phyloP scores from a whole-genome alignment of 2,888 invertebrate species.

The Galerucella pusilla region DNA sequence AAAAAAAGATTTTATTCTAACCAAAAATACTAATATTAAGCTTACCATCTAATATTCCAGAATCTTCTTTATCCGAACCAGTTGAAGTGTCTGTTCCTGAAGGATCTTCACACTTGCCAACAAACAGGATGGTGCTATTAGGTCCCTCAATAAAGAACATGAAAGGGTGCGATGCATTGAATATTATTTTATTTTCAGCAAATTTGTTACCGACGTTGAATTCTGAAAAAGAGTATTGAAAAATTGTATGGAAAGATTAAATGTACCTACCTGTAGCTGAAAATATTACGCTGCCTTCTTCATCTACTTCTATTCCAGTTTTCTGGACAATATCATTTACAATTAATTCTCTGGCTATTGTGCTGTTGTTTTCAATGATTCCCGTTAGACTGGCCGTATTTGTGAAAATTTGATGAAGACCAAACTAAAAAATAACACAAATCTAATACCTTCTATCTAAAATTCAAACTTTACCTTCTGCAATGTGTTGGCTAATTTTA shows the following conservation, averaged over 20 bases:
- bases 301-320: conserved; percentile 81
- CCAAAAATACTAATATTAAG: no score
- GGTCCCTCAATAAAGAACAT: conserved; percentile 83
- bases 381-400: conserved; percentile 77
- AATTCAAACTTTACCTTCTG: conserved; percentile 67
- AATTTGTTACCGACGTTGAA: conserved; percentile 79
- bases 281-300: conserved; percentile 78
- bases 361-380: conserved; percentile 70
- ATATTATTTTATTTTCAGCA: conserved; percentile 70
- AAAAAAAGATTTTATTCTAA: no score
- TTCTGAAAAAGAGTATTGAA: conserved; percentile 63
- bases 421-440: conserved; percentile 68
- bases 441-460: background rate
- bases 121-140: conserved; percentile 78
- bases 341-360: conserved; percentile 62
- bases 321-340: conserved; percentile 81
- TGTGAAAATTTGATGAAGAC: conserved; percentile 78
- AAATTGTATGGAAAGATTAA: conserved; percentile 9
- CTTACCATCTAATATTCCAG: conserved; percentile 6
- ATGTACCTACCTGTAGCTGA: conserved; percentile 73
- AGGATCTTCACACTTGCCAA: conserved; percentile 79
- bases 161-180: conserved; percentile 81
- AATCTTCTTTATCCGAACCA: conserved; percentile 21
- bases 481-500: conserved; percentile 71
- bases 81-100: conserved; percentile 47